These are phyloP conservation scores for Euzophera pinguis DNA, from an alignment of 2,888 invertebrate genomes.

Conservation along the genomic window DNA sequence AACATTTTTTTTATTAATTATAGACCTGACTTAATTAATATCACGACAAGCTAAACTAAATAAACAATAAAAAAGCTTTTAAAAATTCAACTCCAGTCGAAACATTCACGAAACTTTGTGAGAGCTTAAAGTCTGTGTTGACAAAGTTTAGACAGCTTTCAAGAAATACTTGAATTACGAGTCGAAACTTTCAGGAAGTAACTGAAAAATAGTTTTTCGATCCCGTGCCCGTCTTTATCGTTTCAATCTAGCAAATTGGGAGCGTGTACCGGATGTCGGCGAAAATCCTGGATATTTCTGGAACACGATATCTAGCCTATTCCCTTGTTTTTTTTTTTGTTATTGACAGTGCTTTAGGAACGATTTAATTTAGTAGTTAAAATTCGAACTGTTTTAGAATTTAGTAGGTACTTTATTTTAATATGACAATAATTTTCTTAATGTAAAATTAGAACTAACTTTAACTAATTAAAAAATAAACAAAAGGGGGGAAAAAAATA, in stretches of 20 bases:
- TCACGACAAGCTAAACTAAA: background rate
- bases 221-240: constrained; percentile 31
- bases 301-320: constrained; percentile 5
- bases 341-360: background rate
- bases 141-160: constrained; percentile 1
- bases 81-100: background rate
- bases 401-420: too few relatives aligned
- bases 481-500: too few relatives aligned
- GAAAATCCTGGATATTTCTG: constrained; percentile 13
- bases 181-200: constrained; percentile 18
- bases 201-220: constrained; percentile 27
- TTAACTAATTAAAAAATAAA: too few relatives aligned
- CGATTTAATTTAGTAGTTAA: background rate
- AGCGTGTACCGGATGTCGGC: constrained; percentile 17
- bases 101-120: background rate
- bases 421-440: too few relatives aligned
- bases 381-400: background rate
- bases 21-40: too few relatives aligned
- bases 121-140: constrained; percentile 10
- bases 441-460: too few relatives aligned
- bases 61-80: background rate
- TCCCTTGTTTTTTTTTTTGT: background rate
- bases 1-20: too few relatives aligned
- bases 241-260: constrained; percentile 39
- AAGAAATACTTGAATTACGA: constrained; percentile 10